Base-by-base conservation (phyloP, 2,888 invertebrate genomes). In the Seira musarum region DNA sequence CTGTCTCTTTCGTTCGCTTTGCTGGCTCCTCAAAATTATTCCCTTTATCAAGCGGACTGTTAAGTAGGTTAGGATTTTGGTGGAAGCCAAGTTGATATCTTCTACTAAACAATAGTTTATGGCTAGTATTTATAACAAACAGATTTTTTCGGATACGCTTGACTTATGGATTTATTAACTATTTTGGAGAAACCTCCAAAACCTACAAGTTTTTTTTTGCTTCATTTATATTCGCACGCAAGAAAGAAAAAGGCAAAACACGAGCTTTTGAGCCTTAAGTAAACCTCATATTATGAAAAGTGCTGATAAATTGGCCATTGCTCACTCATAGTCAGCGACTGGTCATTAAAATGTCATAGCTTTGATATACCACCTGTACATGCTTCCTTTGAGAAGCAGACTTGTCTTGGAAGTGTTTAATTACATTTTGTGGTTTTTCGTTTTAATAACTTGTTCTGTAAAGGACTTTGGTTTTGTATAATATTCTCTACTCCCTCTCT, bases 331-430 rank as follows among this genome's bases (percentile, higher is more conserved):
- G 77, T 78, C 66, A 71, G 30, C 30, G 30, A 19, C 22, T 78
- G 46, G 60, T 78, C 71, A 78, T 77, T 77, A 77, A 76, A 70
- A 65, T 24, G 69, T 77, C 77, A 77, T 49, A 64, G 70, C 30
- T 40, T 71, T 66, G 66, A 70, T 67, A 78, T 46, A 71, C 65
- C 71, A 71, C 77, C 70, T 66, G 65, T 25, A 57, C 40, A 61
- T 67, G 24, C 46, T 22, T 25, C 13, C 19, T 40, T 19, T 30
- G 30, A 57, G 63, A 25, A 22, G 46, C 53, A 49, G 22, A 21
- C 46, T 8, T 24, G 35, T 30, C 65, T 10, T 61, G 60, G 66
- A 68, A 67, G 15, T 30, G 21, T 68, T 69, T 76, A 76, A 76
- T 76, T 76, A 69, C 76, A 69, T 76, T 68, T 63, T 66, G 70